phyloP scores from a whole-genome alignment of 2,888 invertebrate genomes.

The Pteria penguin region DNA sequence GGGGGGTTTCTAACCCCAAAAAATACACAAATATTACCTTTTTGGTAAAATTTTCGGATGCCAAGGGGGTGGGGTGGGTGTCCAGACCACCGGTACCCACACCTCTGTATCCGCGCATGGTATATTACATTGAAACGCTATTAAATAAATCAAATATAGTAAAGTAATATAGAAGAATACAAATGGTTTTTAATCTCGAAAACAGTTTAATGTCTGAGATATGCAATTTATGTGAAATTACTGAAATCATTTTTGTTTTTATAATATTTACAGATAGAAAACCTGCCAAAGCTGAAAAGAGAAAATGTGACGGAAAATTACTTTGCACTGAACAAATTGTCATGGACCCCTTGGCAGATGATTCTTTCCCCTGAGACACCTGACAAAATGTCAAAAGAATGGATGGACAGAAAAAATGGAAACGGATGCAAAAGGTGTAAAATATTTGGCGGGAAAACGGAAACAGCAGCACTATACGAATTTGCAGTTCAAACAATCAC shows the following conservation, averaged over 20 bases:
- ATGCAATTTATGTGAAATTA: no score
- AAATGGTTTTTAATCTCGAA: no score
- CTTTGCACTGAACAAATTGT: constrained; percentile 51
- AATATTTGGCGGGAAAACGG: constrained; percentile 51
- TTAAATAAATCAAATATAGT: not conserved
- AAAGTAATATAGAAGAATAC: constrained; percentile 5
- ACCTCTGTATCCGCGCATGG: no score
- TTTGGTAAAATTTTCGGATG: no score
- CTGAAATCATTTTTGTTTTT: not conserved
- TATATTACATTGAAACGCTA: no score
- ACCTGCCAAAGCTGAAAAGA: constrained; percentile 44
- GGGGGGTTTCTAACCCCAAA: no score
- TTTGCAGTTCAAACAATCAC: constrained; percentile 49
- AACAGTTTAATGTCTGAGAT: no score
- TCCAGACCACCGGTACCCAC: no score
- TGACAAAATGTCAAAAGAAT: constrained; percentile 1
- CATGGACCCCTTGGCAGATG: constrained; percentile 59
- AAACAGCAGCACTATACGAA: constrained; percentile 58
- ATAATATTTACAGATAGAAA: constrained; percentile 22
- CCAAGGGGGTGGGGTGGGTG: no score
- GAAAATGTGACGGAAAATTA: constrained; percentile 55
- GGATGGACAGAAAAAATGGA: constrained; percentile 43
- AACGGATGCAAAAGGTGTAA: constrained; percentile 46
- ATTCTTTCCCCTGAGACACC: constrained; percentile 38
- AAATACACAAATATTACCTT: no score